Percentiles rank a stretch among this genome's conserved stretches.
Conservation (phyloP, 2,113 vertebrate genomes). For the Heterochromis multidens region DNA sequence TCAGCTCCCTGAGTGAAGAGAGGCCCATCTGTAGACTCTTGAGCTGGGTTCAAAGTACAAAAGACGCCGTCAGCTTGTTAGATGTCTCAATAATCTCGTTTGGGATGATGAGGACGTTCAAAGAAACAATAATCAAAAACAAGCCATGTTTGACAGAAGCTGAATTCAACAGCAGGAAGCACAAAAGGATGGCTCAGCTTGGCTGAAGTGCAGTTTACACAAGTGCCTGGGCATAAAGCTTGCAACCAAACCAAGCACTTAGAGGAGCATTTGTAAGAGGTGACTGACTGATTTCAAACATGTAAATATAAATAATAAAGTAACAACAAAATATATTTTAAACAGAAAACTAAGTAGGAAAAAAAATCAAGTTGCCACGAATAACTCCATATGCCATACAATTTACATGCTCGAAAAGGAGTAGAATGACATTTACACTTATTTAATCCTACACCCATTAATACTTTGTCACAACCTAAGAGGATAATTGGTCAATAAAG, state of each 20-base stretch:
- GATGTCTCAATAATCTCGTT: not conserved
- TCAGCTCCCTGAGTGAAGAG: not conserved
- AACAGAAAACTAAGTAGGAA: too few species aligned
- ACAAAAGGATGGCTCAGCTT: not conserved
- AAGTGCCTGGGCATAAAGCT: not conserved
- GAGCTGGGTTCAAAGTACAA: not conserved
- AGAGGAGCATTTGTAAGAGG: not conserved
- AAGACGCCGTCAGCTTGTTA: not conserved
- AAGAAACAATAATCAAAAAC: conserved; percentile 17
- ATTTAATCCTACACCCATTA: too few species aligned
- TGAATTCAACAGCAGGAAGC: not conserved
- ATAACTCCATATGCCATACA: too few species aligned
- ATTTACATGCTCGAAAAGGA: too few species aligned
- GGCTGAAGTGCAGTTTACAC: not conserved
- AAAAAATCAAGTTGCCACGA: too few species aligned
- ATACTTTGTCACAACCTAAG: too few species aligned
- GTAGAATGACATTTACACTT: too few species aligned
- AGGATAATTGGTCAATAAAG: too few species aligned
- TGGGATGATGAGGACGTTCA: not conserved
- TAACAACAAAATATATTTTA: too few species aligned
- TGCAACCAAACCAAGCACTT: not conserved
- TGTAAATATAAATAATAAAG: too few species aligned
- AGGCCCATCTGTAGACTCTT: not conserved
- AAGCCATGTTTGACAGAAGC: not conserved
- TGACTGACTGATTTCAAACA: too few species aligned